Evolutionary conservation across 2,888 invertebrate species (phyloP).

Genomic region (Oxytorus armatus): DNA sequence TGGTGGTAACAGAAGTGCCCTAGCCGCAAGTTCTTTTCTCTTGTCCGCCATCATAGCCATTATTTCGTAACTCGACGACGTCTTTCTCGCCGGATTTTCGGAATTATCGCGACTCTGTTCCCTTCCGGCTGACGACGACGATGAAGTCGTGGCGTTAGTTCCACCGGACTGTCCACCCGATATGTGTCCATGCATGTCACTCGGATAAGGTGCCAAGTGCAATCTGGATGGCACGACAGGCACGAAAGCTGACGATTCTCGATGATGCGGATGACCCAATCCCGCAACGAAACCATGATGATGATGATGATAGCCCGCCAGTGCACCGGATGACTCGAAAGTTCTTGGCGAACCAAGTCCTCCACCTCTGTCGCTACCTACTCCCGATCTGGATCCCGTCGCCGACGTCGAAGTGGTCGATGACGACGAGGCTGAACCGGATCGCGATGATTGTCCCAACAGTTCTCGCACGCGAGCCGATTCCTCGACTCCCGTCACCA

Average conservation of each 20-base stretch:
- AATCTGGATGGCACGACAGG: constrained; percentile 94
- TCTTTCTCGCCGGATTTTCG: constrained; percentile 78
- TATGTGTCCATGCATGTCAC: constrained; percentile 89
- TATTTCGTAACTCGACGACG: constrained; percentile 89
- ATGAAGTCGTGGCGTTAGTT: constrained; percentile 61
- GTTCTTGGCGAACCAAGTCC: constrained; percentile 85
- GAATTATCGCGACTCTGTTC: constrained; percentile 78
- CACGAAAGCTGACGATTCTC: constrained; percentile 94
- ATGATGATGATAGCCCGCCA: constrained; percentile 89
- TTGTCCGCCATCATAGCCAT: constrained; percentile 97
- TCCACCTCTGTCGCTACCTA: constrained; percentile 50
- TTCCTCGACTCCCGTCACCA: constrained; percentile 78
- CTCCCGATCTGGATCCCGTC: constrained; percentile 69
- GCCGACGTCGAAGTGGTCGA: constrained; percentile 77
- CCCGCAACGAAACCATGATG: constrained; percentile 82
- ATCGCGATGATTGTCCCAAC: constrained; percentile 75
- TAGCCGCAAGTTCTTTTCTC: constrained; percentile 91
- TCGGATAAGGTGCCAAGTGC: constrained; percentile 90
- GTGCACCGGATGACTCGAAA: constrained; percentile 87
- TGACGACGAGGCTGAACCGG: constrained; percentile 73
- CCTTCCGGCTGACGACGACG: constrained; percentile 75
- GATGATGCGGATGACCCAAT: constrained; percentile 86
- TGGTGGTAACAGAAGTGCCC: constrained; percentile 88
- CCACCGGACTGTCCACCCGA: constrained; percentile 68
- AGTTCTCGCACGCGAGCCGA: constrained; percentile 76